These are phyloP conservation scores for Hippasteria phrygiana DNA, from an alignment of 53 echinoderm and acorn worm species.

Conservation along the genomic window DNA sequence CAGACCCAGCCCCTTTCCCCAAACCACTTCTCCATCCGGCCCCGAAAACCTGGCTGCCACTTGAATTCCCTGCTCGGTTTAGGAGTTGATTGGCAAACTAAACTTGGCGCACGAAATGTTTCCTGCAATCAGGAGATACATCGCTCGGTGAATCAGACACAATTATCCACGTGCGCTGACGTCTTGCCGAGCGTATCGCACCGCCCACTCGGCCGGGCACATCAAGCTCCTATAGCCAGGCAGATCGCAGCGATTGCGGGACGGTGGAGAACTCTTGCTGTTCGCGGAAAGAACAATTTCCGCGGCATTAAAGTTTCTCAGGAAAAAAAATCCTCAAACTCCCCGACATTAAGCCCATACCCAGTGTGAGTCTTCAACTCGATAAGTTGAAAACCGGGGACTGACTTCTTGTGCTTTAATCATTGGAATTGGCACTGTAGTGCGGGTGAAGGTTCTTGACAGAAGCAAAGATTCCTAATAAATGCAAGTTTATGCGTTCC, in stretches of 20 bases:
- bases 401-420: background rate
- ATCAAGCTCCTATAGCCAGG: no score
- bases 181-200: no score
- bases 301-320: background rate
- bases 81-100: conserved; percentile 21
- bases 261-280: background rate
- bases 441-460: background rate
- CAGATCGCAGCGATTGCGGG: background rate
- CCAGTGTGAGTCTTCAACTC: background rate
- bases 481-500: no score
- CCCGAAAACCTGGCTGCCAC: background rate
- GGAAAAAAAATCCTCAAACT: background rate
- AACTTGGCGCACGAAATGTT: conserved; percentile 40
- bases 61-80: background rate
- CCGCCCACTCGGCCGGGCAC: background rate
- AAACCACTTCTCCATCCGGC: conserved; percentile 6
- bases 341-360: background rate
- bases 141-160: conserved; percentile 19
- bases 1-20: background rate
- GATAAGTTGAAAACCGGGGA: background rate
- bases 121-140: conserved; percentile 28
- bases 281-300: conserved; percentile 55
- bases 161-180: conserved; percentile 34
- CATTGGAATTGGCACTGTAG: background rate
- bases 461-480: no score